Evolutionary conservation across 1,140 invertebrate species (phyloP), one percentile per base, ranked within the genome.

Genomic region (Lasaia peninsularis): DNA sequence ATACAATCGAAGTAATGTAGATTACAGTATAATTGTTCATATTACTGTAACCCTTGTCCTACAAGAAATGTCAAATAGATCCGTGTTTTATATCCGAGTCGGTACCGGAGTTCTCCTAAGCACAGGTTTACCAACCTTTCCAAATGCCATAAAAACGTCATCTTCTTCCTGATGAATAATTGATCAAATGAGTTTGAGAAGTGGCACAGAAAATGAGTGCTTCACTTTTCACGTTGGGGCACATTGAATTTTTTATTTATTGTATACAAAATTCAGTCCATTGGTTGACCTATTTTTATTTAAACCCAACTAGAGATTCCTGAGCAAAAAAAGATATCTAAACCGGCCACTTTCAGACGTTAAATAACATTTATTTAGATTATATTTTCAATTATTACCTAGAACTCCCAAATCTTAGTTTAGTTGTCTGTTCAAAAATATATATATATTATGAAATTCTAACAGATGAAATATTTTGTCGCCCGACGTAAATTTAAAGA

Each of bases 401-500:
- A 28, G 8, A 28, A 28, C 4, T 28, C 8, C 7, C 33, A 10
- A 10, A 18, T 14, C 18, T 44, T 18, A 20, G 3, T 10, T 40
- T 44, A 18, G 4, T 18, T 44, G 18, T 11, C 62, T 48, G 49
- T 40, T 54, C 56, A 63, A 37, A 33, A 54, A 44, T 40, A 16
- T 59, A n/a, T n/a, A 73, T 67, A 56, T 71, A 28, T 77, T 85
- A 51, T 86, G 59, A 69, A 74, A 79, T 84, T 78, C 74, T 90
- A 73, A 91, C 91, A 96, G 94, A 95, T 97, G 83, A 97, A 97
- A 91, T 98, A 97, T 92, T 96, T 98, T 91, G 96, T 98, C 67
- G 96, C 97, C 52, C 91, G 96, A 69, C 91, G 96, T 81, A 98
- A 98, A 91, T 98, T 98, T 92, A 96, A 97, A 87, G 96, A 98